These are phyloP conservation scores for Potorous gilbertii DNA, from an alignment of 2,797 vertebrate species.

Conservation along the genomic window DNA sequence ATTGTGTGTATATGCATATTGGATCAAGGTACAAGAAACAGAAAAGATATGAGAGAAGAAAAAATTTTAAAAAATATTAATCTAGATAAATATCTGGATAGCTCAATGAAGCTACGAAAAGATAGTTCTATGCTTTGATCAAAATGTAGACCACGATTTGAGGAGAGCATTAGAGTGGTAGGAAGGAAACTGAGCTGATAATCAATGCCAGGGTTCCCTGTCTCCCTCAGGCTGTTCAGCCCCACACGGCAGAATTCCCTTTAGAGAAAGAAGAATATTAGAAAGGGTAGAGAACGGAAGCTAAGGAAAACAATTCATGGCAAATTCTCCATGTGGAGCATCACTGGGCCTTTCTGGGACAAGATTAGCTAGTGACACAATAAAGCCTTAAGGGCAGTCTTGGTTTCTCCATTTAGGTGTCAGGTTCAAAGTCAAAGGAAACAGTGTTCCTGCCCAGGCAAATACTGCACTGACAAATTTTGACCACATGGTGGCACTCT, in stretches of 20 bases:
- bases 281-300: background rate
- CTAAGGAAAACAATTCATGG: background rate
- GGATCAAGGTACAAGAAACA: background rate
- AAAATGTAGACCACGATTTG: background rate
- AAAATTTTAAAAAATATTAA: background rate
- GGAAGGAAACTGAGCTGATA: background rate
- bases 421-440: background rate
- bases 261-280: background rate
- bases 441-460: background rate
- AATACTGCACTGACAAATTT: background rate
- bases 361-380: background rate
- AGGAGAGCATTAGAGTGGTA: background rate
- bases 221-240: background rate
- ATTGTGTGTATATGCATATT: background rate
- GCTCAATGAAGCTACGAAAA: background rate
- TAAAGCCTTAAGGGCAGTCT: background rate
- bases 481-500: constrained; percentile 67
- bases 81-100: background rate
- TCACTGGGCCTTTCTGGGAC: background rate
- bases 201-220: background rate
- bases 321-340: background rate
- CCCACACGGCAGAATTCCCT: background rate
- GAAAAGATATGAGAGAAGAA: background rate
- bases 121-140: background rate
- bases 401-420: background rate